Base-by-base conservation (phyloP, 1,140 invertebrate species). In the Formica selysi region DNA sequence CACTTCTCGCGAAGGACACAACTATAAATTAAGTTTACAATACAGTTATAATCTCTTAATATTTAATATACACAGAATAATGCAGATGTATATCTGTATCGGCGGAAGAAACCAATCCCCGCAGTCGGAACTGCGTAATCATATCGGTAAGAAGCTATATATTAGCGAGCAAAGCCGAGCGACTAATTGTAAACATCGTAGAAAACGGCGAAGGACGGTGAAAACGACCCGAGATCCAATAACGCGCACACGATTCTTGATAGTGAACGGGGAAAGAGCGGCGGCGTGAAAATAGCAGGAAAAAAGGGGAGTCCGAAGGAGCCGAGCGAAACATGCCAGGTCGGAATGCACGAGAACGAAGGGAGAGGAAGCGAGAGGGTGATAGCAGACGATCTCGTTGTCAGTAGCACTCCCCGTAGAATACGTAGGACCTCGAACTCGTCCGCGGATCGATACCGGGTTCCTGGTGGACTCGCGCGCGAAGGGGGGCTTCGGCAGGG, bases 361-460 rank as follows among this genome's bases (percentile, higher is more conserved):
- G 41, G 32, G 54, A 22, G 74, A 87, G 38, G 51, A 41, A 64
- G 54, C 59, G 51, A 59, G 78, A 73, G 79, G 70, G 68, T 83
- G 54, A 83, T 74, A 85, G 74, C 54, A 57, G 89, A 87, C 87
- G 84, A 86, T 86, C 85, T 88, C 86, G 91, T 93, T 93, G 93
- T 93, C 92, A 92, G 92, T 90, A 89, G 89, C 92, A 92, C 90
- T 91, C 86, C 76, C 85, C 88, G 89, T 91, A 86, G 90, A 92
- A 91, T 92, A 92, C 88, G 89, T 93, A 93, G 89, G 90, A 93
- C 92, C 93, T 91, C 90, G 92, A 93, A 92, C 92, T 92, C 91
- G 90, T 92, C 92, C 90, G 79, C 91, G 91, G 94, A 95, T 95
- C 94, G 94, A 95, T 95, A 94, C 89, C 29, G 84, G 83, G 90